Percentiles rank a stretch among this genome's conserved stretches.
Conservation (phyloP, 2,797 vertebrate genomes). For the Sciurus carolinensis region DNA sequence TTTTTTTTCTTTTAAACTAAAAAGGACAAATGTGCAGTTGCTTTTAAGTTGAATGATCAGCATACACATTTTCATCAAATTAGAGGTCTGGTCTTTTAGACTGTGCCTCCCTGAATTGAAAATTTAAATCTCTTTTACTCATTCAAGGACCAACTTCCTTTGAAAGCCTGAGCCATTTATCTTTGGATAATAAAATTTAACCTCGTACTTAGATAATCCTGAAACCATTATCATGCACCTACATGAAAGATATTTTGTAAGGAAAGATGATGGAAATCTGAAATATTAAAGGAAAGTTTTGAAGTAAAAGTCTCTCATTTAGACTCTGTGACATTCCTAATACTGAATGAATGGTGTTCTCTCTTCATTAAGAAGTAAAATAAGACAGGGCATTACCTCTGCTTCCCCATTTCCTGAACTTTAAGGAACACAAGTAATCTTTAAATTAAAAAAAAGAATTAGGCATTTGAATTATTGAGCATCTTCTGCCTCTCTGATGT, state of each 20-base stretch:
- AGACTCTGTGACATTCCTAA: not conserved
- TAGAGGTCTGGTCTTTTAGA: constrained; percentile 30
- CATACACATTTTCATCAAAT: constrained; percentile 51
- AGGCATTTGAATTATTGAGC: not conserved
- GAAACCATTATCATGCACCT: not conserved
- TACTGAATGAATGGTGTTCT: not conserved
- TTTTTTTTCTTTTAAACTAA: not conserved
- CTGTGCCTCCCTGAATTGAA: constrained; percentile 47
- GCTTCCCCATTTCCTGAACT: not conserved
- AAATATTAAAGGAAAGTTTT: constrained; percentile 52
- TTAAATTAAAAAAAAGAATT: constrained; percentile 7
- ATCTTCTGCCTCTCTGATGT: not conserved
- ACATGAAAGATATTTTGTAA: constrained; percentile 34
- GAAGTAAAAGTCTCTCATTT: constrained; percentile 45
- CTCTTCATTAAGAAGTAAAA: not conserved
- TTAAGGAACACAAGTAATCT: constrained; percentile 16
- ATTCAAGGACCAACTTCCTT: constrained; percentile 31
- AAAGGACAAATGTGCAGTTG: not conserved
- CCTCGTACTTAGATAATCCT: constrained; percentile 6
- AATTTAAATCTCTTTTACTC: constrained; percentile 36
- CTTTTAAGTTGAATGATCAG: constrained; percentile 62
- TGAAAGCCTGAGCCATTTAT: constrained; percentile 36
- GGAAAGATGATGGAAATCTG: constrained; percentile 5
- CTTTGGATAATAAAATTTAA: constrained; percentile 52
- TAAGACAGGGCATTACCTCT: not conserved